Conservation (phyloP, 2,113 vertebrate species). For the Helogale parvula region DNA sequence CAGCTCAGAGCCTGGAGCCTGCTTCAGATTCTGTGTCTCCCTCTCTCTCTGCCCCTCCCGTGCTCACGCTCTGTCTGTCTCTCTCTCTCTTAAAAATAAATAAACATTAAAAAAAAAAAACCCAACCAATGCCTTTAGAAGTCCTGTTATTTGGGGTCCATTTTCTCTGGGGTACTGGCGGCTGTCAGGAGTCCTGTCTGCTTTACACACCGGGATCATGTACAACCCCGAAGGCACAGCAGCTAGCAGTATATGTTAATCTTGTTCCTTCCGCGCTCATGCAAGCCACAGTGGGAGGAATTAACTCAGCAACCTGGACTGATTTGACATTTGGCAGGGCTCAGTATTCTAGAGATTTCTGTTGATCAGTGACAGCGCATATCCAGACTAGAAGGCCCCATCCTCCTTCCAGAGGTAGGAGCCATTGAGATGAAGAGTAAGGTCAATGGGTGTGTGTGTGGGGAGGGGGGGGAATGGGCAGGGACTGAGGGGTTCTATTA, state of each 20-base stretch:
- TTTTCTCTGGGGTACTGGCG: background rate
- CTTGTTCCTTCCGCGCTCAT: background rate
- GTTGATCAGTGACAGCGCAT: background rate
- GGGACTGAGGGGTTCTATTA: background rate
- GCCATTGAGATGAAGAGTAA: background rate
- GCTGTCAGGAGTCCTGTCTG: background rate
- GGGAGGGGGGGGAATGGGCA: background rate
- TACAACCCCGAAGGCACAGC: background rate
- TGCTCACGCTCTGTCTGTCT: too few species aligned
- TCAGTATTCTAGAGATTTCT: background rate
- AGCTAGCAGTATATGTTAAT: background rate
- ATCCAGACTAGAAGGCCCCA: background rate
- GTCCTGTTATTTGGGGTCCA: background rate
- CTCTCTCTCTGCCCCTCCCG: too few species aligned
- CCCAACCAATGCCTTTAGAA: background rate
- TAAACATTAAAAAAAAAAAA: too few species aligned
- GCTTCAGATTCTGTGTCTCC: too few species aligned
- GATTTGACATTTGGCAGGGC: background rate
- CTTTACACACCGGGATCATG: background rate
- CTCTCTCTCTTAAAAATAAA: too few species aligned
- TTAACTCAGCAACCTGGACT: background rate
- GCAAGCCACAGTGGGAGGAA: background rate
- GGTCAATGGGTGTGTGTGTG: background rate
- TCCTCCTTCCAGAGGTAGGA: background rate
- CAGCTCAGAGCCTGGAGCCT: too few species aligned